A percentile compares a stretch with the other conserved stretches of the same genome.
These are phyloP conservation scores for Menidia beryllina DNA, from an alignment of 2,113 vertebrate genomes.

Conservation along the genomic window DNA sequence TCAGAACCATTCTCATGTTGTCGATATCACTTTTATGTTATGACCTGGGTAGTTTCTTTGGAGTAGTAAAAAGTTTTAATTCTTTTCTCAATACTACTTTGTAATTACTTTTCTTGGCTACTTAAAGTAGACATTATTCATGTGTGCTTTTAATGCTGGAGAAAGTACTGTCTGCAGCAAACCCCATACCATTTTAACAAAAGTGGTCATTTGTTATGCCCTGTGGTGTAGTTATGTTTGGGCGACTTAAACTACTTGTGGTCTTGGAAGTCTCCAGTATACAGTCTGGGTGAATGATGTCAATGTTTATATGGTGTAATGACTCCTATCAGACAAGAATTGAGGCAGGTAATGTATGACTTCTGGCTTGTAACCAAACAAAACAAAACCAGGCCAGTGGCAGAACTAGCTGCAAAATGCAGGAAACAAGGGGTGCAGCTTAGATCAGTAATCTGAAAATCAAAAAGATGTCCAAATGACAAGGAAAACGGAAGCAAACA, in stretches of 20 bases:
- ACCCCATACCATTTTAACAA: slow-evolving; percentile 2
- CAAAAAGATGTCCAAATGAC: slow-evolving; percentile 18
- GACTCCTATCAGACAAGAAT: slow-evolving; percentile 12
- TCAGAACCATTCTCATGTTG: no score
- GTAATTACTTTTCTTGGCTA: neutral
- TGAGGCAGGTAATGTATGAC: slow-evolving; percentile 11
- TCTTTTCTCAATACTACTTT: neutral
- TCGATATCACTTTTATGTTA: neutral
- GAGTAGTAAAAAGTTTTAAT: neutral
- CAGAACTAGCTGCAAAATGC: slow-evolving; percentile 2
- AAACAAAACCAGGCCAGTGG: neutral
- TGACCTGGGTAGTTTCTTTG: neutral
- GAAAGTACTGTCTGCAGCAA: neutral
- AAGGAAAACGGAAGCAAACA: slow-evolving; percentile 44
- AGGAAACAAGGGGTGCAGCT: slow-evolving; percentile 2
- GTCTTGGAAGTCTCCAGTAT: slow-evolving; percentile 1
- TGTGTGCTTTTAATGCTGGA: neutral
- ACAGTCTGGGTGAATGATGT: slow-evolving; percentile 13
- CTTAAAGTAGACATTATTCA: slow-evolving; percentile 6
- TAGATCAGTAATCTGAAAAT: slow-evolving; percentile 15
- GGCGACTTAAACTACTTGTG: slow-evolving; percentile 3
- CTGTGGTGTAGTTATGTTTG: slow-evolving; percentile 3
- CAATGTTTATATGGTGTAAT: slow-evolving; percentile 19
- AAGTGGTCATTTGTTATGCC: slow-evolving; percentile 6
- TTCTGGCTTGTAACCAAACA: slow-evolving; percentile 9